phyloP scores from a whole-genome alignment of 2,113 vertebrate species.

The Larimichthys crocea region DNA sequence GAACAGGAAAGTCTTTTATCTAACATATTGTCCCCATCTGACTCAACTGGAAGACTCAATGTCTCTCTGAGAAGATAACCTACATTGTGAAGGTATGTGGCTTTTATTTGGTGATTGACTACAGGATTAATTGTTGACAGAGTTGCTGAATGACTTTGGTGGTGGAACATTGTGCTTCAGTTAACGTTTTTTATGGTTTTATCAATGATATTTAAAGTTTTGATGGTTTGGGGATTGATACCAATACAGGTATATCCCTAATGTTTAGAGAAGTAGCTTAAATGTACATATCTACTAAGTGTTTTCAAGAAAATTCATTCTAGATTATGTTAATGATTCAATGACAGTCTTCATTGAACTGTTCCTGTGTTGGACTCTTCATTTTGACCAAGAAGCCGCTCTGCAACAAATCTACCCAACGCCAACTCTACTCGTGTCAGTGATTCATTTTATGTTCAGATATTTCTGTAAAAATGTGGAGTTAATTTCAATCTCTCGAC shows the following conservation, averaged over 20 bases:
- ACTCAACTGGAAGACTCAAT: not conserved
- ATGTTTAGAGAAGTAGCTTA: not conserved
- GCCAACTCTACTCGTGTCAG: not conserved
- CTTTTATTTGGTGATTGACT: not conserved
- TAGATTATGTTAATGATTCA: not conserved
- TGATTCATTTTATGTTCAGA: not conserved
- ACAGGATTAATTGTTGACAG: no score
- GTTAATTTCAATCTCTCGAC: not conserved
- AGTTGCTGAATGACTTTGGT: conserved; percentile 1
- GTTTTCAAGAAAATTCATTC: not conserved
- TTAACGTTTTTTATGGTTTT: not conserved
- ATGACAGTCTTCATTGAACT: not conserved
- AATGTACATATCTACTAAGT: not conserved
- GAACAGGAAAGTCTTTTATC: conserved; percentile 12
- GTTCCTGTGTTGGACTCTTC: not conserved
- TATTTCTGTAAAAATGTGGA: not conserved
- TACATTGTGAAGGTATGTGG: conserved; percentile 52
- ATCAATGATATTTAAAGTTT: not conserved
- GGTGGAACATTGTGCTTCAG: not conserved
- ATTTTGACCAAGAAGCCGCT: not conserved
- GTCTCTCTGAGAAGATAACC: conserved; percentile 28
- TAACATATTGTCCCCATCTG: not conserved
- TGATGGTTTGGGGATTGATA: not conserved
- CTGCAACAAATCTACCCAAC: not conserved
- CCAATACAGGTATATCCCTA: not conserved